Conservation (phyloP, 1,140 invertebrate species). For the Bombus pyrosoma region DNA sequence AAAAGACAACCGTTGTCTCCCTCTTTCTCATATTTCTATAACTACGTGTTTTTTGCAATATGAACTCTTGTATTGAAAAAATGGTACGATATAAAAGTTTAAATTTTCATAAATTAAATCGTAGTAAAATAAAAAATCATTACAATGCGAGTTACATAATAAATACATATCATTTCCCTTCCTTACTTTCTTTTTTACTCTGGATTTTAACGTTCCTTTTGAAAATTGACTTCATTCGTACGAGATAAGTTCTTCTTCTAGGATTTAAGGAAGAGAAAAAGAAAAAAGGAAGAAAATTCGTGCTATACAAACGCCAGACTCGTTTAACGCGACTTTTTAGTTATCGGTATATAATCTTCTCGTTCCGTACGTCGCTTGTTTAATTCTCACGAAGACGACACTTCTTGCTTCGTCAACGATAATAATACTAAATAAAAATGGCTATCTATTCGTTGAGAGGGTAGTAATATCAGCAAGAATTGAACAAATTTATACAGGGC, state of each 20-base stretch:
- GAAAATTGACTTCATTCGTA: background rate
- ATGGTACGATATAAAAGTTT: constrained; percentile 16
- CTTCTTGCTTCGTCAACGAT: constrained; percentile 48
- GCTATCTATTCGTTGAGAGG: constrained; percentile 41
- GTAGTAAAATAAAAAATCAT: background rate
- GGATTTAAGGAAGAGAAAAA: background rate
- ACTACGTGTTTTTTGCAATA: background rate
- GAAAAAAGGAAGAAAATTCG: background rate
- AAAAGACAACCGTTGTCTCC: background rate
- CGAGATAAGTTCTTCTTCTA: background rate
- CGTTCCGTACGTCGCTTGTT: constrained; percentile 36
- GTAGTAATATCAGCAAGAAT: constrained; percentile 32
- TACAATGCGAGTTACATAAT: background rate
- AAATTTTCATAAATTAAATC: constrained; percentile 5
- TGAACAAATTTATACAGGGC: constrained; percentile 60
- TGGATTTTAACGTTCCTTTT: background rate
- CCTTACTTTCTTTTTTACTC: background rate
- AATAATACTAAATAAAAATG: constrained; percentile 50
- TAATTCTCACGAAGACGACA: constrained; percentile 30
- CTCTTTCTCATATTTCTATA: background rate
- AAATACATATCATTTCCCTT: constrained; percentile 14
- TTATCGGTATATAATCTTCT: constrained; percentile 19
- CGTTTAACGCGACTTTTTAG: constrained; percentile 1
- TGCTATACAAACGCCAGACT: background rate
- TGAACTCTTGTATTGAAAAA: constrained; percentile 4